A percentile compares a stretch with the other conserved stretches of the same genome.
These are phyloP conservation scores for Colaptes auratus DNA, from an alignment of 2,113 vertebrate genomes.

Conservation along the genomic window DNA sequence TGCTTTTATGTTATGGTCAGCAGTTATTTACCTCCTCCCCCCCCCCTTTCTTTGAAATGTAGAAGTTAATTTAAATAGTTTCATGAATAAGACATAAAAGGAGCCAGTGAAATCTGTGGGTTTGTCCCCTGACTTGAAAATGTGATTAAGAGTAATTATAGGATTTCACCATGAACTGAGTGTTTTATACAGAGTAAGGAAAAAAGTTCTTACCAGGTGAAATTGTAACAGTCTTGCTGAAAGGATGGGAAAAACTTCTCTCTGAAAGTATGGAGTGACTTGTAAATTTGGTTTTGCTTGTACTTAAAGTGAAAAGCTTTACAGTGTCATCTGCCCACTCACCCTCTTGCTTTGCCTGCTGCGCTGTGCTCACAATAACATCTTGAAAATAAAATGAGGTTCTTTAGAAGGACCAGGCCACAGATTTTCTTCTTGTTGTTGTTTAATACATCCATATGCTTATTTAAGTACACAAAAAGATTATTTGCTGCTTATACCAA, in stretches of 20 bases:
- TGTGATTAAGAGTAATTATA: neutral
- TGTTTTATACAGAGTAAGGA: neutral
- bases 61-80: neutral
- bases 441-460: no score
- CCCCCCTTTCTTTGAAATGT: neutral
- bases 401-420: neutral
- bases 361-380: neutral
- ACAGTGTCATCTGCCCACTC: neutral
- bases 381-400: neutral
- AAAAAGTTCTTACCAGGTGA: neutral
- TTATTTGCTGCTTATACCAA: no score
- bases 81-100: neutral
- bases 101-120: neutral
- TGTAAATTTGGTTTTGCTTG: neutral
- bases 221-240: neutral
- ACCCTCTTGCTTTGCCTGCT: neutral
- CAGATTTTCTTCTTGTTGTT: neutral
- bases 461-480: no score
- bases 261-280: rapidly evolving
- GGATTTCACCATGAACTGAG: no score
- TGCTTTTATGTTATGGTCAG: no score
- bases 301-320: neutral
- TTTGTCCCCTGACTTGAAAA: neutral
- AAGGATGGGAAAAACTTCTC: neutral
- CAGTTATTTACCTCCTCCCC: neutral